Conservation (phyloP, 2,113 vertebrate genomes). For the Quiscalus mexicanus region DNA sequence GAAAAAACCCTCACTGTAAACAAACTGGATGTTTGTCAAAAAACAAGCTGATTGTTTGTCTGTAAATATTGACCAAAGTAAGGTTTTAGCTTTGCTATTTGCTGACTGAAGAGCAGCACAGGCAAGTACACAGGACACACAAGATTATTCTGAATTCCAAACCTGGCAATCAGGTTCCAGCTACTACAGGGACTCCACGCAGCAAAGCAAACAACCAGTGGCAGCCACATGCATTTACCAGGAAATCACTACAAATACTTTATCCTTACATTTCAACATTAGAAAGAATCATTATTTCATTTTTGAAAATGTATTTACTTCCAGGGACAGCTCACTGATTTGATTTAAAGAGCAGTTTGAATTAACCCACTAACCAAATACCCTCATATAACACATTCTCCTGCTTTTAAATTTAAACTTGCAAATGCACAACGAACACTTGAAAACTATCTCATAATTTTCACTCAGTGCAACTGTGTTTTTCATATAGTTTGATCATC, state of each 20-base stretch:
- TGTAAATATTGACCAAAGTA: constrained; percentile 57
- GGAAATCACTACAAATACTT: background rate
- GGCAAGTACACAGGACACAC: constrained; percentile 11
- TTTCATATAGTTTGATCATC: background rate
- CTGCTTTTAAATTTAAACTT: background rate
- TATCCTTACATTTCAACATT: background rate
- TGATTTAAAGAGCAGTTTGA: background rate
- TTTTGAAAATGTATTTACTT: constrained; percentile 6
- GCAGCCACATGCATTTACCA: background rate
- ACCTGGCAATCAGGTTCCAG: background rate
- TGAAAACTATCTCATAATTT: background rate
- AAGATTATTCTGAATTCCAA: constrained; percentile 1
- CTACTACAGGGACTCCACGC: rapidly evolving
- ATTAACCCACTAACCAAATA: background rate
- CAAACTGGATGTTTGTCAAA: constrained; percentile 47
- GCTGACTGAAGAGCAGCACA: constrained; percentile 31
- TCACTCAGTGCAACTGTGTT: background rate
- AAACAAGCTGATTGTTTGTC: constrained; percentile 49
- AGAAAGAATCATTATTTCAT: background rate
- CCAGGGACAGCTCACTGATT: background rate
- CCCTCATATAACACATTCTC: background rate
- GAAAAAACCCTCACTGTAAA: constrained; percentile 7
- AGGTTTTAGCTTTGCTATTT: constrained; percentile 13
- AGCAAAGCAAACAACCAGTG: background rate
- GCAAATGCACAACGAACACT: background rate